Percentiles rank a stretch among this genome's conserved stretches.
Evolutionary conservation across 2,888 invertebrate species (phyloP).

Genomic region (Machimus rusticus): DNA sequence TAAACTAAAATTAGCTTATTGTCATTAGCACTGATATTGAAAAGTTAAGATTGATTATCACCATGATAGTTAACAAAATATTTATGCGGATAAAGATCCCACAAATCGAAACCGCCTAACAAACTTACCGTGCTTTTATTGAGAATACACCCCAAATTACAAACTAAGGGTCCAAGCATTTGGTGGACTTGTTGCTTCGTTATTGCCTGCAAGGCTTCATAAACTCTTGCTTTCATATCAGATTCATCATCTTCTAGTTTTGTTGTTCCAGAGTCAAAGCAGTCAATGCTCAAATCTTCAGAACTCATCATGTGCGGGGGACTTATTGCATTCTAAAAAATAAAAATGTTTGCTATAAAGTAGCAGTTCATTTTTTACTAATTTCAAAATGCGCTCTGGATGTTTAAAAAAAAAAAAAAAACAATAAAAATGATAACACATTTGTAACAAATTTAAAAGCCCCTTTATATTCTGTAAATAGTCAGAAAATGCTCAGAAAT

Average conservation of each 20-base stretch:
- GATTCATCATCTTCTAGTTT: not conserved
- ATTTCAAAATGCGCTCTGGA: too few species aligned
- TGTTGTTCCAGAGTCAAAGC: not conserved
- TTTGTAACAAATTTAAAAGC: not conserved
- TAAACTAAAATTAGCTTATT: not conserved
- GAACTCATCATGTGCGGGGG: not conserved
- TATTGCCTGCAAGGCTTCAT: slow-evolving; percentile 55
- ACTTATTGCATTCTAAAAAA: not conserved
- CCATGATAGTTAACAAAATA: not conserved
- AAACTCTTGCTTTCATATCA: slow-evolving; percentile 38
- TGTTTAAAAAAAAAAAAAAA: too few species aligned
- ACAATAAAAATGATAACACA: too few species aligned
- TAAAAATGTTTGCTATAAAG: not conserved
- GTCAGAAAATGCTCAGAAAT: not conserved
- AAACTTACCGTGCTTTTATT: slow-evolving; percentile 13
- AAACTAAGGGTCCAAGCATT: slow-evolving; percentile 54
- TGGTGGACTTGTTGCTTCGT: slow-evolving; percentile 55
- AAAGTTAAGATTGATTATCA: not conserved
- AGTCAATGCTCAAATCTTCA: not conserved
- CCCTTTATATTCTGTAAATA: not conserved
- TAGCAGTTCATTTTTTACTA: not conserved
- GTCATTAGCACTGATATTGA: not conserved
- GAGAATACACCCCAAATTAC: slow-evolving; percentile 30
- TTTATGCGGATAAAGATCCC: not conserved
- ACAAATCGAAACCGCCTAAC: not conserved